Percentiles rank a stretch among this genome's conserved stretches.
Evolutionary conservation across 1,140 invertebrate genomes (phyloP).

Genomic region (Penaeus indicus): DNA sequence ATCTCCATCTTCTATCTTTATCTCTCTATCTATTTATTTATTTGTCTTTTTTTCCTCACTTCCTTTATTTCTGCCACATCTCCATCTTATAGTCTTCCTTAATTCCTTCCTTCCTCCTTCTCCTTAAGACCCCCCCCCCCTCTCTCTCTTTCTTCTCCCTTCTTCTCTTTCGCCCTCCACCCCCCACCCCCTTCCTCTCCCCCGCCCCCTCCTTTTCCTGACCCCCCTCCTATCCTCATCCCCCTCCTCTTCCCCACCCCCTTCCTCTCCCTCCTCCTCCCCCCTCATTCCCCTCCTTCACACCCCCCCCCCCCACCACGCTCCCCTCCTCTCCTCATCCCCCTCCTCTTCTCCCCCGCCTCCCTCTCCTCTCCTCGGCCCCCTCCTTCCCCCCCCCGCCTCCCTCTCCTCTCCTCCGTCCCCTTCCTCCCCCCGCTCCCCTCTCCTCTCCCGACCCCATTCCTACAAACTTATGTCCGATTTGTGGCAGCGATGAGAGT

Average conservation of each 20-base stretch:
- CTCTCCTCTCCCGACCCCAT: too few relatives aligned
- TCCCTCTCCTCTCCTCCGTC: too few relatives aligned
- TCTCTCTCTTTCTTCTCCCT: not conserved
- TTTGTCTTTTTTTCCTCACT: not conserved
- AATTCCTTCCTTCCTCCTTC: not conserved
- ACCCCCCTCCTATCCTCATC: not conserved
- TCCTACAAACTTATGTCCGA: too few relatives aligned
- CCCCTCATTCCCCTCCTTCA: not conserved
- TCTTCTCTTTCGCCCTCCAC: not conserved
- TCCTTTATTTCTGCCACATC: not conserved
- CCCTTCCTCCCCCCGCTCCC: too few relatives aligned
- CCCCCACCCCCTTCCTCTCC: not conserved
- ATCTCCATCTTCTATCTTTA: not conserved
- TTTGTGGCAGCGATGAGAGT: too few relatives aligned
- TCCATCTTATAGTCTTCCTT: not conserved
- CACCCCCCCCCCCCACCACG: not conserved
- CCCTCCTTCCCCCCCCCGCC: too few relatives aligned
- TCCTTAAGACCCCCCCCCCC: not conserved
- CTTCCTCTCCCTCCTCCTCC: not conserved
- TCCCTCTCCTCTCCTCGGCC: too few relatives aligned
- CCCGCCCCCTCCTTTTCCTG: not conserved
- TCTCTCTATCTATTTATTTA: not conserved
- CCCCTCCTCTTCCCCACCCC: not conserved
- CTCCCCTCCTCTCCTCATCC: not conserved
- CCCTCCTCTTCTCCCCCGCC: not conserved